Conservation (phyloP, 1,140 invertebrate species). For the Solen grandis region DNA sequence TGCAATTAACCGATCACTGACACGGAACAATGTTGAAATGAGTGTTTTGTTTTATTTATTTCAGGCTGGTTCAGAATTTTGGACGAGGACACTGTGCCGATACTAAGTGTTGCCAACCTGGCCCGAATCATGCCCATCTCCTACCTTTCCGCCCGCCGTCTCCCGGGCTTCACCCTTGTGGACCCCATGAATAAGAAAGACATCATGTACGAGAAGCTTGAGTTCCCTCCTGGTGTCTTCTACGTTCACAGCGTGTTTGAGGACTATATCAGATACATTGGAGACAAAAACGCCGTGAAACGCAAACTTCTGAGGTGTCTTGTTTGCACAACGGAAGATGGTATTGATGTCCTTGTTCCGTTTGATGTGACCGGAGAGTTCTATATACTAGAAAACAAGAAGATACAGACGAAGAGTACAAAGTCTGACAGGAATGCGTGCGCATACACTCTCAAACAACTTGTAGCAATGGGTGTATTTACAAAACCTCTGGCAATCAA, state of each 20-base stretch:
- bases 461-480: slow-evolving; percentile 59
- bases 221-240: slow-evolving; percentile 64
- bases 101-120: slow-evolving; percentile 64
- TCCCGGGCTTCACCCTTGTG: slow-evolving; percentile 63
- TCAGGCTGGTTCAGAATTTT: slow-evolving; percentile 70
- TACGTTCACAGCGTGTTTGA: slow-evolving; percentile 66
- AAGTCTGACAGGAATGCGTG: slow-evolving; percentile 57
- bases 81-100: slow-evolving; percentile 60
- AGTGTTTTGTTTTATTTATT: no score
- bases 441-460: slow-evolving; percentile 59
- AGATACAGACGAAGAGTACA: slow-evolving; percentile 55
- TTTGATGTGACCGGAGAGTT: slow-evolving; percentile 69
- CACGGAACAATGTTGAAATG: no score
- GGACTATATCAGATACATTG: slow-evolving; percentile 67
- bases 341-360: slow-evolving; percentile 65
- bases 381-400: slow-evolving; percentile 67
- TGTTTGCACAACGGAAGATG: slow-evolving; percentile 59
- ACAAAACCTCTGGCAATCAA: slow-evolving; percentile 59
- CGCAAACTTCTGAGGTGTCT: slow-evolving; percentile 69
- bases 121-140: slow-evolving; percentile 70
- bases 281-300: slow-evolving; percentile 63
- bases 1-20: no score
- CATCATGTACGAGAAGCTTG: slow-evolving; percentile 64
- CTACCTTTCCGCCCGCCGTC: slow-evolving; percentile 56
- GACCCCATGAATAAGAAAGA: slow-evolving; percentile 58